Conservation (phyloP, 37 sponge, comb jelly and placozoan species). For the Petrosia ficiformis region DNA sequence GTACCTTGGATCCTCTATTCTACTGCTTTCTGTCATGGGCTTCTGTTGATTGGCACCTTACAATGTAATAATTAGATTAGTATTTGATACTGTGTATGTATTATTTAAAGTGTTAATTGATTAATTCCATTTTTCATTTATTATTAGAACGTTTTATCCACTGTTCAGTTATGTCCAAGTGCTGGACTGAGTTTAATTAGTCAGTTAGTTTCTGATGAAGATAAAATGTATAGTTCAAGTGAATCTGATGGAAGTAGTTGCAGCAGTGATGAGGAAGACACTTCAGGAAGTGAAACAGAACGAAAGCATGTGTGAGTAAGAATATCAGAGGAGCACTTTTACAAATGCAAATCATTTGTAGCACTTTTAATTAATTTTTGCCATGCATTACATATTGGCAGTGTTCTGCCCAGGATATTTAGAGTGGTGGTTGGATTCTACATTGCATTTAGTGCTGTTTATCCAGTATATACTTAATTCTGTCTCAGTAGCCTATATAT, state of each 20-base stretch:
- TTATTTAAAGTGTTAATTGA: not conserved
- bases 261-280: constrained; percentile 2
- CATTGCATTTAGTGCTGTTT: too few relatives aligned
- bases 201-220: constrained; percentile 12
- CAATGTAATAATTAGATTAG: too few relatives aligned
- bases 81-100: not conserved
- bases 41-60: too few relatives aligned
- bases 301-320: not conserved
- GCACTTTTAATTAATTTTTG: too few relatives aligned
- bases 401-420: too few relatives aligned
- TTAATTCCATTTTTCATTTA: not conserved
- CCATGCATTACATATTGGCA: too few relatives aligned
- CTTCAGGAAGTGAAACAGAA: not conserved
- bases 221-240: not conserved
- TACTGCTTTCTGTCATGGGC: too few relatives aligned
- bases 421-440: too few relatives aligned
- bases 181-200: constrained; percentile 9
- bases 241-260: not conserved
- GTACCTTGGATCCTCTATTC: too few relatives aligned
- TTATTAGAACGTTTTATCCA: not conserved
- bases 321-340: not conserved
- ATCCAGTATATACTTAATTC: too few relatives aligned
- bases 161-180: not conserved
- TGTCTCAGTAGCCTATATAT: too few relatives aligned
- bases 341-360: not conserved